Percentiles rank a stretch among this genome's conserved stretches.
Conservation (phyloP, 2,888 invertebrate species). For the Mythimna albipuncta region DNA sequence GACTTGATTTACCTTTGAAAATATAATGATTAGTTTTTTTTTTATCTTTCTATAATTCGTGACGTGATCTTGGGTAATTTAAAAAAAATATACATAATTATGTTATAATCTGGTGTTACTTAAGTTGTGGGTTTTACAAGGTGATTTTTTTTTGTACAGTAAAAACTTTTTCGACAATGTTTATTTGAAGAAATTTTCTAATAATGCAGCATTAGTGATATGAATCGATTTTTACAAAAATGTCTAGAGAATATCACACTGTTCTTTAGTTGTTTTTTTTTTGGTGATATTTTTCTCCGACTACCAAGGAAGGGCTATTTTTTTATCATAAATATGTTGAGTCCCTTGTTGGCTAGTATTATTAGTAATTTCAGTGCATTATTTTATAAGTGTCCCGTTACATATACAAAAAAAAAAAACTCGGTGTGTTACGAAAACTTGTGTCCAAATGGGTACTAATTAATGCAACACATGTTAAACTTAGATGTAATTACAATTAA, state of each 20-base stretch:
- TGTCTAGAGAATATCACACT: neutral
- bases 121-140: no score
- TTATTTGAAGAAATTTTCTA: neutral
- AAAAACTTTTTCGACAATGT: neutral
- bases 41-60: neutral
- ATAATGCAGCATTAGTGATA: neutral
- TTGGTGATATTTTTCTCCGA: neutral
- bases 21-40: neutral
- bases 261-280: neutral
- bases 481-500: neutral
- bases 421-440: neutral
- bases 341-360: neutral
- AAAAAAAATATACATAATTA: no score
- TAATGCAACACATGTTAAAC: neutral
- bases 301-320: neutral
- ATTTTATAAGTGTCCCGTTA: neutral
- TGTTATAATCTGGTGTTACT: no score
- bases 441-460: neutral
- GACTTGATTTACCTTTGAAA: neutral
- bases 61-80: neutral
- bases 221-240: neutral
- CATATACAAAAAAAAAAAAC: neutral
- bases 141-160: neutral
- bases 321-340: no score
- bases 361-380: neutral